Evolutionary conservation across 2,113 vertebrate genomes (phyloP).

Genomic region (Grus americana): DNA sequence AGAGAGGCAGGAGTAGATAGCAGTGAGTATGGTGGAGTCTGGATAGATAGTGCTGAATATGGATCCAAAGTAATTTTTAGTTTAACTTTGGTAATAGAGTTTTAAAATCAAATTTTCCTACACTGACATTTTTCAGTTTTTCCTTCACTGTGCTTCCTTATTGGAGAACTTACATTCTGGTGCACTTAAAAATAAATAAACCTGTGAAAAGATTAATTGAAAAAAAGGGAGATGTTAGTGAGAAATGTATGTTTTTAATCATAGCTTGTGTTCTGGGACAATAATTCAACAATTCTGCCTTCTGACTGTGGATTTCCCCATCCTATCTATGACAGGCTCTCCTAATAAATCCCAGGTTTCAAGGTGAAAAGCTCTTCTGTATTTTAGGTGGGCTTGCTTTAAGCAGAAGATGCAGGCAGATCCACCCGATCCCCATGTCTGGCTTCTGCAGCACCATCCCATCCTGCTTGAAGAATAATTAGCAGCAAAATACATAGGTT

Average conservation of each 20-base stretch:
- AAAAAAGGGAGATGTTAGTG: neutral
- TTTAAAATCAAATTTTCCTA: neutral
- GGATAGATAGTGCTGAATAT: neutral
- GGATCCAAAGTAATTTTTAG: neutral
- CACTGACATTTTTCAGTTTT: neutral
- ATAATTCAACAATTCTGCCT: neutral
- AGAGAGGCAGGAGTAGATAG: neutral
- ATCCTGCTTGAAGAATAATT: neutral
- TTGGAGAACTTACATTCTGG: neutral
- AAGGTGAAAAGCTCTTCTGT: neutral
- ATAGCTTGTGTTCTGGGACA: neutral
- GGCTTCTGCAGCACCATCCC: neutral
- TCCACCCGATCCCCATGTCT: rapidly evolving
- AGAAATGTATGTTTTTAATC: neutral
- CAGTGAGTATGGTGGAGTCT: neutral
- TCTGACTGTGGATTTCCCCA: neutral
- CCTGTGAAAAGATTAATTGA: neutral
- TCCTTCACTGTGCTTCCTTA: neutral
- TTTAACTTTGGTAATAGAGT: neutral
- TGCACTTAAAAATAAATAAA: neutral
- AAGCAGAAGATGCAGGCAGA: neutral
- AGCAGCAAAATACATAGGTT: neutral
- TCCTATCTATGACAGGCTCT: neutral
- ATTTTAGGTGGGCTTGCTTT: neutral
- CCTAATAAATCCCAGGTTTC: neutral